Base-by-base conservation (phyloP, 2,797 vertebrate genomes). In the Chlorospingus flavigularis region DNA sequence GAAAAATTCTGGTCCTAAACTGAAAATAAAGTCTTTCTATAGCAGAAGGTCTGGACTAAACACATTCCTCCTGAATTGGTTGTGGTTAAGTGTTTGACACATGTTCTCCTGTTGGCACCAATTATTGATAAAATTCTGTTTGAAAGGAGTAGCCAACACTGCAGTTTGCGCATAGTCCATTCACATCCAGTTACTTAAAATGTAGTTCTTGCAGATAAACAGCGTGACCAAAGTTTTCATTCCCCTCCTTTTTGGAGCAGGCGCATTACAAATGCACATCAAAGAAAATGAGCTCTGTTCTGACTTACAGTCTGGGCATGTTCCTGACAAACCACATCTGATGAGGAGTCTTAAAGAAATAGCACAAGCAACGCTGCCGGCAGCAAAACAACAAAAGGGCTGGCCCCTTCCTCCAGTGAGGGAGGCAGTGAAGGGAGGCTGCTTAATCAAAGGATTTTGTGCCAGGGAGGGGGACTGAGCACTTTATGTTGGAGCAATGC, bases 301-400 rank as follows among this genome's bases (percentile, higher is more conserved):
- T 95, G 90, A 94, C 91, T 94, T 96, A 95, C 73, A 91, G 89
- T 84, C 92, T 88, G 78, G 79, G 95, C 94, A 94, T 92, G 94
- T 90, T 95, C 79, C 91, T 94, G 89, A 94, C 95, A 95, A 94
- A 94, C 89, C 91, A 73, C 91, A 94, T 96, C 95, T 94, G 92
- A 96, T 96, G 95, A 91, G 55, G 84, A 94, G 75, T 86, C 84
- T 89, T 96, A 91, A 89, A 95, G 94, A 92, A 96, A 92, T 60
- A 83, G 82, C 85, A 90, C 47, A 86, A 94, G 76, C 73, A 94
- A 66, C 40, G 4, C 65, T 92, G 91, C 92, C 39, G 0, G 89
- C 92, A 95, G 95, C 85, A 45, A 89, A 94, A 90, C 91, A 94
- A 86, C 85, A 94, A 42, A 88, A 91, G 91, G 82, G 37, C 76